A percentile compares a stretch with the other conserved stretches of the same genome.
These are phyloP conservation scores for Hippolais icterina DNA, from an alignment of 2,113 vertebrate genomes.

Conservation along the genomic window DNA sequence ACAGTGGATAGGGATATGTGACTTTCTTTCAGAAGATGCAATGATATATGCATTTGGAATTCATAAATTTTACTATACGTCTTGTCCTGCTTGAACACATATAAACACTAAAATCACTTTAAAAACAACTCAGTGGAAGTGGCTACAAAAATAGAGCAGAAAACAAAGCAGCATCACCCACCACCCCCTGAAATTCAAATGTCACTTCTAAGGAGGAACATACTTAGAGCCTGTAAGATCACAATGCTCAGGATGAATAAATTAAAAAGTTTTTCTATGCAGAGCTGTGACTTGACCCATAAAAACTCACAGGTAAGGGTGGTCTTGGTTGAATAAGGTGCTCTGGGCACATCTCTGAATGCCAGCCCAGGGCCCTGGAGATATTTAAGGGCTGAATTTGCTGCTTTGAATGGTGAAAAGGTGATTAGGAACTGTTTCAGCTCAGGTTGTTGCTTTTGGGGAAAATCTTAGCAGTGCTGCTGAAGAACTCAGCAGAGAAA, in stretches of 20 bases:
- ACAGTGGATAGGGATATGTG: neutral
- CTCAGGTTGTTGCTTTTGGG: neutral
- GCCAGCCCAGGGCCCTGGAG: neutral
- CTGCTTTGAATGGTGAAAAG: neutral
- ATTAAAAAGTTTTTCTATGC: neutral
- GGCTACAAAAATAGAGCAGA: neutral
- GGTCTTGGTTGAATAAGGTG: neutral
- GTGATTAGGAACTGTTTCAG: neutral
- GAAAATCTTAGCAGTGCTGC: neutral
- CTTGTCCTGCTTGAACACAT: neutral
- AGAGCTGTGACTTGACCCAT: neutral
- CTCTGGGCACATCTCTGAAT: neutral
- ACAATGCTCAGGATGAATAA: neutral
- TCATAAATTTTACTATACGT: neutral
- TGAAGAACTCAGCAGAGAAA: neutral
- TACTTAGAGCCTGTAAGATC: neutral
- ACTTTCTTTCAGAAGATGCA: neutral
- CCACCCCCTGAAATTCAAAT: neutral
- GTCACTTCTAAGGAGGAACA: neutral
- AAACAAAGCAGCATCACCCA: neutral
- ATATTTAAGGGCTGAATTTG: neutral
- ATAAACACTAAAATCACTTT: neutral
- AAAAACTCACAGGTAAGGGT: neutral
- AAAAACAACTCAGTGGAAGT: neutral
- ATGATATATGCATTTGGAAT: neutral